phyloP scores from a whole-genome alignment of 2,113 vertebrate genomes.

The Bufo bufo region DNA sequence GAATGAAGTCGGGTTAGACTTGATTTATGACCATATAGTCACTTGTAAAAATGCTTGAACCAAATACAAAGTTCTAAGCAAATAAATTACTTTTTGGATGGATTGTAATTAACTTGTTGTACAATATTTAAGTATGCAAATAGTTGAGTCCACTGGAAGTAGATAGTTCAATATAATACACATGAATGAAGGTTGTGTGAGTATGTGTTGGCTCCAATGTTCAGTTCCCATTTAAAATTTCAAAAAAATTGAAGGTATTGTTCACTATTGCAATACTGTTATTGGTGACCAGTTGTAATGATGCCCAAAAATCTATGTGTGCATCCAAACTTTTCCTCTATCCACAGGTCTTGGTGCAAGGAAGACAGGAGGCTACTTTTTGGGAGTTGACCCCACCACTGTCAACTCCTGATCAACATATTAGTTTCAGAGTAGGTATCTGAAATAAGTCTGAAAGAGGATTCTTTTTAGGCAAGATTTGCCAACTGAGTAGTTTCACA shows the following conservation, averaged over 20 bases:
- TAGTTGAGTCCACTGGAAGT: too few relatives aligned
- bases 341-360: not conserved
- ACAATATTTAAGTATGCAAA: not conserved
- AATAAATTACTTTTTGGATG: not conserved
- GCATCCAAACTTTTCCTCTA: not conserved
- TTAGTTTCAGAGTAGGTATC: not conserved
- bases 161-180: not conserved
- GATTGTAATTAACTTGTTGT: not conserved
- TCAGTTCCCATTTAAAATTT: not conserved
- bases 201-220: not conserved
- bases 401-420: not conserved
- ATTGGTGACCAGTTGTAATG: not conserved
- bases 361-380: not conserved
- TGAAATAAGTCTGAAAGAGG: not conserved
- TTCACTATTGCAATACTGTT: not conserved
- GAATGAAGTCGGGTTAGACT: not conserved
- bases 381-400: not conserved
- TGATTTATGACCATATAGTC: slow-evolving; percentile 23
- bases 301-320: not conserved
- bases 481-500: too few relatives aligned
- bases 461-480: too few relatives aligned
- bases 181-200: not conserved
- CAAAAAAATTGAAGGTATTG: too few relatives aligned
- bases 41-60: slow-evolving; percentile 3
- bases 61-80: slow-evolving; percentile 12